phyloP scores from a whole-genome alignment of 2,113 vertebrate species.

The Albula glossodonta region DNA sequence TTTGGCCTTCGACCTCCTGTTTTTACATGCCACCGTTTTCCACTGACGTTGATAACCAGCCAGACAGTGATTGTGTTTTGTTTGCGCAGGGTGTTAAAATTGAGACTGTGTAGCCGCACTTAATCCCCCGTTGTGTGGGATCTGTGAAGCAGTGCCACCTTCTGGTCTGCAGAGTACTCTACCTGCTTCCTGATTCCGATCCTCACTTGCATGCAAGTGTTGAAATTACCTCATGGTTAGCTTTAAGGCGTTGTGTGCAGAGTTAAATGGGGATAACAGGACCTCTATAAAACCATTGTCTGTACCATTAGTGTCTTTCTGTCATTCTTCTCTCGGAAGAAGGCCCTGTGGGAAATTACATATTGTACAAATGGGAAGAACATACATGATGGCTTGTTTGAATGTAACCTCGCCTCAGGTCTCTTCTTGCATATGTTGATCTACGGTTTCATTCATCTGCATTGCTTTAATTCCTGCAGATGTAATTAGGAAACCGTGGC shows the following conservation, averaged over 20 bases:
- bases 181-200: neutral
- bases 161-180: neutral
- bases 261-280: slow-evolving; percentile 26
- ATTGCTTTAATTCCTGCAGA: neutral
- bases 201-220: neutral
- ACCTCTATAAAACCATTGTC: neutral
- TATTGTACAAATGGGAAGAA: too few relatives aligned
- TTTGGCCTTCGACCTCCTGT: neutral
- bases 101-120: neutral
- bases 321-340: neutral
- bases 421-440: neutral
- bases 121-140: neutral
- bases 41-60: neutral
- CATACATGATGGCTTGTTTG: neutral
- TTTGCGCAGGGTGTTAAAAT: neutral
- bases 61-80: neutral
- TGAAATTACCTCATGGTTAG: neutral
- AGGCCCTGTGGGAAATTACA: too few relatives aligned
- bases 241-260: neutral
- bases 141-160: slow-evolving; percentile 3
- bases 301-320: neutral
- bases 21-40: neutral
- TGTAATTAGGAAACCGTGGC: neutral
- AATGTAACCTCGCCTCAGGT: neutral
- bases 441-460: neutral